Base-by-base conservation (phyloP, 2,888 invertebrate species). In the Plusia festucae region DNA sequence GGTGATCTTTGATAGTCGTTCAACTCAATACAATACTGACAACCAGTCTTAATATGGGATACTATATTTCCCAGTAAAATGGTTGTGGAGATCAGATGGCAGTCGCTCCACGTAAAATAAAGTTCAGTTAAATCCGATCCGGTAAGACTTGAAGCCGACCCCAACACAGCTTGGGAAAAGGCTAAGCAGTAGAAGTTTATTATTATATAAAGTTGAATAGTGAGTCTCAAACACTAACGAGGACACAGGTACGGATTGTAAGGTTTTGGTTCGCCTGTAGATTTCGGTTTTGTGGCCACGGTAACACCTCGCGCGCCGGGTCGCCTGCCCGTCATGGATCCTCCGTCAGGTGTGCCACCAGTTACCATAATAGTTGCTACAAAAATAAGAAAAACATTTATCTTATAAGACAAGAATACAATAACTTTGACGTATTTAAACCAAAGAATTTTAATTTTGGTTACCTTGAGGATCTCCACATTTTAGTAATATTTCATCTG, bases 401-500 rank as follows among this genome's bases (percentile, higher is more conserved):
- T 18, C 44, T 7, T 9, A 34, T 20, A 32, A 49, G 4, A 11
- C 20, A 49, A 6, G 9, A n/a, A 49, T 9, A 11, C 6, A 49
- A 49, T 20, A 40, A n/a, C 40, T 4, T 6, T n/a, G 30, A 9
- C 30, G n/a, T n/a, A 34, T 34, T 32, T 15, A 34, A 4, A 1
- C 34, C 2, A 34, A 46, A 46, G 9, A 8, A 16, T 16, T 18
- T 16, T 11, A n/a, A 40, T 18, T 49, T 0, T 2, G 16, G 60
- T 53, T 70, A 93, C 94, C 90, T 87, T 89, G 88, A 24, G 88
- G 84, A 73, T 93, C 91, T 4, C 92, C 92, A 72, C 90, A 93
- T 81, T 92, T 94, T 70, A 90, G 91, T 61, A 94, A 81, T 57
- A 94, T 93, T 84, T 93, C 93, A 73, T 94, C 94, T 0, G 93